A percentile compares a stretch with the other conserved stretches of the same genome.
Evolutionary conservation across 2,113 vertebrate genomes (phyloP).

Genomic region (Scolopax mira): DNA sequence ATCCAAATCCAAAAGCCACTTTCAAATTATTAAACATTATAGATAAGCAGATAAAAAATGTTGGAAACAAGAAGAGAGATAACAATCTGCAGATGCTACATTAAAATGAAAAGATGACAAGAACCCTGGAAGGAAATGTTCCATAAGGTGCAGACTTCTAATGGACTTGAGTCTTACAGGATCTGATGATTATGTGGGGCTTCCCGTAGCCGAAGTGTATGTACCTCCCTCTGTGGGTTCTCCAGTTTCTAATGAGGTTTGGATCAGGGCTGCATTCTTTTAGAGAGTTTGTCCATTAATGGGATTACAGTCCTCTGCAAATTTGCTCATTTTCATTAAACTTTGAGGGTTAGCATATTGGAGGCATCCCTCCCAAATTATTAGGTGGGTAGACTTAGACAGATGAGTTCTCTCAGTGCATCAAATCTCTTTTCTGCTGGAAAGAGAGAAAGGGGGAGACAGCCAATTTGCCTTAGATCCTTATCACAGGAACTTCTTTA

Average conservation of each 20-base stretch:
- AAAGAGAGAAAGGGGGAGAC: neutral
- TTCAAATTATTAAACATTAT: neutral
- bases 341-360: neutral
- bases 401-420: neutral
- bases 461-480: neutral
- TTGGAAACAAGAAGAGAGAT: neutral
- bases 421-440: neutral
- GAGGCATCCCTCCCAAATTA: neutral
- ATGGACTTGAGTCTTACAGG: neutral
- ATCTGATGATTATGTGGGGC: neutral
- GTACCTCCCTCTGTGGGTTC: neutral
- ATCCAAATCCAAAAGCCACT: neutral
- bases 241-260: neutral
- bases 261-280: neutral
- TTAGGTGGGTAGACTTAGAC: neutral
- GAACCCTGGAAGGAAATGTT: neutral
- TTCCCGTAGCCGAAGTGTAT: neutral
- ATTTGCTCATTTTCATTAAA: neutral
- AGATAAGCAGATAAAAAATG: neutral
- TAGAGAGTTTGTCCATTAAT: neutral
- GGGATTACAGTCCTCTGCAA: neutral
- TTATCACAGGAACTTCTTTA: neutral
- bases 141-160: neutral
- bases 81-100: neutral
- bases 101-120: neutral